Conservation (phyloP, 2,113 vertebrate species). For the Thymallus thymallus region DNA sequence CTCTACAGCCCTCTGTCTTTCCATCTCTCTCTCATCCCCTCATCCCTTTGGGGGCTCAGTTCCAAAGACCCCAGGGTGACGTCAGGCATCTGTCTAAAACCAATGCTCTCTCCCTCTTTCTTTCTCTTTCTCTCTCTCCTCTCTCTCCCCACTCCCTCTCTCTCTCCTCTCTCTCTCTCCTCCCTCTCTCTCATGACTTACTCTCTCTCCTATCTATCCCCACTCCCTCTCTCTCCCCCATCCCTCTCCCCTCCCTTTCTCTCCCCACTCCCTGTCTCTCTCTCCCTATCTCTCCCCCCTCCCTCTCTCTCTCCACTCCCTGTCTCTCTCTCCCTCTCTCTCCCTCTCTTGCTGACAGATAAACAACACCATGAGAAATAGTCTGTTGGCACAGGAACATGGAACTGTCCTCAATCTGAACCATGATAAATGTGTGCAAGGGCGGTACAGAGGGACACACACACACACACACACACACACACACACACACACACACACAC, state of each 20-base stretch:
- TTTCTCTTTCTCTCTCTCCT: slow-evolving; percentile 22
- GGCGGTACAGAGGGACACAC: neutral
- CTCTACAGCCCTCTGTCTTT: slow-evolving; percentile 2
- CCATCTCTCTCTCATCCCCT: slow-evolving; percentile 7
- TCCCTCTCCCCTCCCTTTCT: slow-evolving; percentile 5
- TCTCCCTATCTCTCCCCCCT: neutral
- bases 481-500: neutral
- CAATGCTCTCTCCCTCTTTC: neutral
- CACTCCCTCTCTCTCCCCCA: slow-evolving; percentile 31
- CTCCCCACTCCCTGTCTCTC: neutral
- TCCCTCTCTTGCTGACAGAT: slow-evolving; percentile 31
- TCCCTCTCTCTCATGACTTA: neutral
- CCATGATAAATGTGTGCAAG: neutral
- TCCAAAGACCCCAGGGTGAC: neutral
- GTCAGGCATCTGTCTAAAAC: neutral
- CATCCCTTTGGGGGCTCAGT: neutral
- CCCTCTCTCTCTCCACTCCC: neutral
- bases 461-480: neutral
- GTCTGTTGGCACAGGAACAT: neutral
- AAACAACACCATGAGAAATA: slow-evolving; percentile 6
- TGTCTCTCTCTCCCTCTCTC: slow-evolving; percentile 4
- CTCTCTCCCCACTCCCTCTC: slow-evolving; percentile 9
- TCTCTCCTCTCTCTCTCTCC: slow-evolving; percentile 15
- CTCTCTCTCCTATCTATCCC: slow-evolving; percentile 11
- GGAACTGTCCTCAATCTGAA: neutral